Conservation (phyloP, 2,113 vertebrate species). For the Pteruthius melanotis region DNA sequence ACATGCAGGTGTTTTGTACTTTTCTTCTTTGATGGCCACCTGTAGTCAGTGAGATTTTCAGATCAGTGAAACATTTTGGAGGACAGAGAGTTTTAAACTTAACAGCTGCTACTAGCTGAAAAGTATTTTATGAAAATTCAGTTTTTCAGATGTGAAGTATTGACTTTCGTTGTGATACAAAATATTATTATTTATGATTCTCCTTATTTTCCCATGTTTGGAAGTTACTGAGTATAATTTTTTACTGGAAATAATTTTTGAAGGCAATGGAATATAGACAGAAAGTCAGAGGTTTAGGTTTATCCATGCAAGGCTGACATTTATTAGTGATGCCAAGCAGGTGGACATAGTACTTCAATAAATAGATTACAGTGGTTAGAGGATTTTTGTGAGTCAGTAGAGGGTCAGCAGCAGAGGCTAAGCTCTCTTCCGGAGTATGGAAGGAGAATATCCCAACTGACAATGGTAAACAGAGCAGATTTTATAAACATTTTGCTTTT, state of each 20-base stretch:
- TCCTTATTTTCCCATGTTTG: neutral
- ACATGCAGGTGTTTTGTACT: neutral
- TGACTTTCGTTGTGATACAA: neutral
- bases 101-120: neutral
- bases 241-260: neutral
- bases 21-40: neutral
- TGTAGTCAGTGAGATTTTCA: neutral
- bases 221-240: neutral
- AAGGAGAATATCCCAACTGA: neutral
- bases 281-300: neutral
- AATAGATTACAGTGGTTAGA: neutral
- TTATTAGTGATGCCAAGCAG: neutral
- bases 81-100: neutral
- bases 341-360: neutral
- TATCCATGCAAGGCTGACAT: neutral
- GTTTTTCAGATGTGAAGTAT: neutral
- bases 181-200: neutral
- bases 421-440: neutral
- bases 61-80: neutral
- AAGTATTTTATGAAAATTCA: neutral
- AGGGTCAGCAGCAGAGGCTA: neutral
- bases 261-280: neutral
- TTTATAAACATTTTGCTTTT: neutral
- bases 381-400: neutral
- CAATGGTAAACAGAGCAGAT: neutral